Conservation (phyloP, 2,888 invertebrate genomes). For the Furcula furcula region DNA sequence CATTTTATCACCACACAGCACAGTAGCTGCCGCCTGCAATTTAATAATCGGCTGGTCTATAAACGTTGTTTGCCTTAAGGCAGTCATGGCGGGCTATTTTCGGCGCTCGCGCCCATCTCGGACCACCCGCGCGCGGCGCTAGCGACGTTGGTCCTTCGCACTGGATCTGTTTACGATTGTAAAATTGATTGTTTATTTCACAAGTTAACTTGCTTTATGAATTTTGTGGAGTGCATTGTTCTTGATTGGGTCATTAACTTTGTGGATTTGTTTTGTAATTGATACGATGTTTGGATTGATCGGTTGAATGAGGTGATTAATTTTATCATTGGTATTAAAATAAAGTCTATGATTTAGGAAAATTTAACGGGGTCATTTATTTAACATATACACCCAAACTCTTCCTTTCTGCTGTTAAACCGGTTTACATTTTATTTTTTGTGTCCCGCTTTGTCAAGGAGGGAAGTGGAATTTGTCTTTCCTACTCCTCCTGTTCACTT, state of each 20-base stretch:
- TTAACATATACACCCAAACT: no score
- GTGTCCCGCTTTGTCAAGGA: no score
- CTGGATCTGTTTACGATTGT: slow-evolving; percentile 26
- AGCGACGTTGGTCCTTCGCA: slow-evolving; percentile 29
- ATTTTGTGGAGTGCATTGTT: slow-evolving; percentile 27
- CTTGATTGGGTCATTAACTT: slow-evolving; percentile 26
- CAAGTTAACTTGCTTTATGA: slow-evolving; percentile 33
- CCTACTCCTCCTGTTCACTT: no score
- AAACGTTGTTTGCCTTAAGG: slow-evolving; percentile 78
- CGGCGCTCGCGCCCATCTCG: slow-evolving; percentile 48
- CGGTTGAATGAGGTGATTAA: no score
- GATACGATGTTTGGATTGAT: no score
- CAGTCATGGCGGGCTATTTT: slow-evolving; percentile 65
- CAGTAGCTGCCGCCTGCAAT: slow-evolving; percentile 75
- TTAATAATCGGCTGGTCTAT: slow-evolving; percentile 67
- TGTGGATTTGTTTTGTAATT: no score
- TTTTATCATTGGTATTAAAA: no score
- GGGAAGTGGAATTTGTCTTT: no score
- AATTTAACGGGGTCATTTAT: no score
- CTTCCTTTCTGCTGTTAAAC: no score
- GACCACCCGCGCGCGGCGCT: slow-evolving; percentile 70
- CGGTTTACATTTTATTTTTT: no score
- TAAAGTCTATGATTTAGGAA: no score
- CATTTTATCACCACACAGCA: slow-evolving; percentile 57
- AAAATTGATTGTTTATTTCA: slow-evolving; percentile 47